Evolutionary conservation across 2,797 vertebrate genomes (phyloP), one percentile per base, ranked within the genome.

Genomic region (Melanotaenia parkinsoni): DNA sequence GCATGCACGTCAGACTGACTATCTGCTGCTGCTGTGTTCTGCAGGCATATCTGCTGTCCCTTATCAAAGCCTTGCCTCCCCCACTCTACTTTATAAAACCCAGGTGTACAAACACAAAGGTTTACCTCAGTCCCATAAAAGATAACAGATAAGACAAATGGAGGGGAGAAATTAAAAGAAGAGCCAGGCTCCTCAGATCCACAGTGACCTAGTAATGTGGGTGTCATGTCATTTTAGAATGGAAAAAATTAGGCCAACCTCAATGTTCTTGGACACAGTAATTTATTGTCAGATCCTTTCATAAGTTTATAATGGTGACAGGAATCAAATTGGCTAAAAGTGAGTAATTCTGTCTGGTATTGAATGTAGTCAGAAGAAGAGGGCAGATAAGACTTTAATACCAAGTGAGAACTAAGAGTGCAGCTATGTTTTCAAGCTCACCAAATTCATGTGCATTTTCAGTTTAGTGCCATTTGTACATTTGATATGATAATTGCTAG

Each of bases 71-170:
- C 13, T 20, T 40, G 12, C 67, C 71, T 26, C 37, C 51, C 28
- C 68, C 60, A 71, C 72, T 70, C 69, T 85, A 70, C 71, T 72
- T 82, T 79, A 88, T 88, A 89, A 88, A 90, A 86, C 72, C 77
- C 90, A 90, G 91, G 86, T 90, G 89, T 81, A 85, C 87, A 91
- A 92, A 93, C 89, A 91, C 64, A 85, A 77, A 88, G 68, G 89
- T 86, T 89, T 90, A 81, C 71, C 71, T 76, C 71, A 69, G 73
- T 60, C 77, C 80, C 86, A 86, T 91, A 89, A 90, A 89, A 16
- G 68, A 88, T 85, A 86, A 79, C 76, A 84, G 89, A 88, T 88
- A 91, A 85, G 72, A 77, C 0, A 26, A 82, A 43, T 67, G 61
- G 40, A 67, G 65, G 63, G 66, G 32, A 67, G 68, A 61, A 86